These are phyloP conservation scores for Leptoteleia sp. DNA, from an alignment of 1,140 invertebrate species.

Conservation along the genomic window DNA sequence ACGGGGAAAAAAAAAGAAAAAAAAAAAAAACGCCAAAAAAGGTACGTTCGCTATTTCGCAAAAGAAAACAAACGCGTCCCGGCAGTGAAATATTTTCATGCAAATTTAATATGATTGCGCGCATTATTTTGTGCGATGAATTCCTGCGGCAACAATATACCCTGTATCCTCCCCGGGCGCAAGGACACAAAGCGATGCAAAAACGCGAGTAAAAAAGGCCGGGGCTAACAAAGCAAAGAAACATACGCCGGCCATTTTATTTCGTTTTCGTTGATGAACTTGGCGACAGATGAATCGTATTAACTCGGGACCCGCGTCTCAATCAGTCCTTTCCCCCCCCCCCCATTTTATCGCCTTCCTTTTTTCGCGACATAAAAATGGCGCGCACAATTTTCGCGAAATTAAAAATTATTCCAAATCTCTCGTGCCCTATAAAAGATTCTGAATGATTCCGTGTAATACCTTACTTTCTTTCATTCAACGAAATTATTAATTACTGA, in stretches of 20 bases:
- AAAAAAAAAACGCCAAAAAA: background rate
- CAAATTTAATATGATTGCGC: conserved; percentile 62
- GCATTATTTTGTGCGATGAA: conserved; percentile 57
- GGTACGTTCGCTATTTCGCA: conserved; percentile 1
- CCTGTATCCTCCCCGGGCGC: conserved; percentile 8
- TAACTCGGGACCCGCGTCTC: conserved; percentile 21
- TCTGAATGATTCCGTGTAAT: background rate
- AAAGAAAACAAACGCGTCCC: conserved; percentile 42
- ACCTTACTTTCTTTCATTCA: too few species aligned
- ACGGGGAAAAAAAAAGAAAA: conserved; percentile 20
- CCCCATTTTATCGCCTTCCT: conserved; percentile 9
- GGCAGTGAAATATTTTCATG: conserved; percentile 57
- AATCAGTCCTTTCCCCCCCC: conserved; percentile 33
- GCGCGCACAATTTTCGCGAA: conserved; percentile 20
- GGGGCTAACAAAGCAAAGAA: conserved; percentile 43
- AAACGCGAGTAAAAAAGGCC: conserved; percentile 22
- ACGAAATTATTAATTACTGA: too few species aligned
- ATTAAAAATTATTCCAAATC: conserved; percentile 1
- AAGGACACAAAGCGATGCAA: conserved; percentile 32
- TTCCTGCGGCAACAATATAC: conserved; percentile 45
- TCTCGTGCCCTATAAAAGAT: background rate
- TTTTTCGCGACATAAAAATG: conserved; percentile 16
- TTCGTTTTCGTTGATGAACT: conserved; percentile 47
- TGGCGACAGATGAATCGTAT: conserved; percentile 44
- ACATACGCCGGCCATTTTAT: conserved; percentile 49